These are phyloP conservation scores for Pachycephala philippinensis DNA, from an alignment of 2,113 vertebrate species.

Conservation along the genomic window DNA sequence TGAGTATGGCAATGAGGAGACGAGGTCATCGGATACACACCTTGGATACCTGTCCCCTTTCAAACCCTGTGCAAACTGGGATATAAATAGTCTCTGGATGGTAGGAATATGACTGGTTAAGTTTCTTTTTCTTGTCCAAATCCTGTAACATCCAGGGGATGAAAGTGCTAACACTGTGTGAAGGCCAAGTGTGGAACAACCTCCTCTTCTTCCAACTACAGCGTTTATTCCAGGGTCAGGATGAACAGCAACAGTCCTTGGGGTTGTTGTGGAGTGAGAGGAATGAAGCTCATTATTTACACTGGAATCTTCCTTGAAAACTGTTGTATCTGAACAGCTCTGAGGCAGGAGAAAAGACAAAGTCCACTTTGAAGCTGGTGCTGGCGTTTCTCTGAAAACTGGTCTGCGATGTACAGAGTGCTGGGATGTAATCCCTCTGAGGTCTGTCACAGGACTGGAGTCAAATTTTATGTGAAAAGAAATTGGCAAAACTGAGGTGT, in stretches of 20 bases:
- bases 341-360: slow-evolving; percentile 71
- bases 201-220: slow-evolving; percentile 30
- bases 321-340: slow-evolving; percentile 14
- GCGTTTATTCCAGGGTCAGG: background rate
- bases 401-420: slow-evolving; percentile 8
- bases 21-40: slow-evolving; percentile 39
- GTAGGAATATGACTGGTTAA: slow-evolving; percentile 65
- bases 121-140: slow-evolving; percentile 75
- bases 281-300: background rate
- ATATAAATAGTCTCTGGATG: slow-evolving; percentile 70
- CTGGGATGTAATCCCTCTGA: slow-evolving; percentile 33
- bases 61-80: slow-evolving; percentile 71
- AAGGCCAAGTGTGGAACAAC: slow-evolving; percentile 69
- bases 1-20: slow-evolving; percentile 69
- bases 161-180: slow-evolving; percentile 80
- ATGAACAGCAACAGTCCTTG: background rate
- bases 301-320: slow-evolving; percentile 52
- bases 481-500: slow-evolving; percentile 44
- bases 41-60: slow-evolving; percentile 57
- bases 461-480: slow-evolving; percentile 65
- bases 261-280: background rate
- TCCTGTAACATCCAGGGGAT: slow-evolving; percentile 78
- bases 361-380: slow-evolving; percentile 60
- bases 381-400: background rate
- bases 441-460: slow-evolving; percentile 9